Conservation (phyloP, 2,888 invertebrate species). For the Ditula angustiorana region DNA sequence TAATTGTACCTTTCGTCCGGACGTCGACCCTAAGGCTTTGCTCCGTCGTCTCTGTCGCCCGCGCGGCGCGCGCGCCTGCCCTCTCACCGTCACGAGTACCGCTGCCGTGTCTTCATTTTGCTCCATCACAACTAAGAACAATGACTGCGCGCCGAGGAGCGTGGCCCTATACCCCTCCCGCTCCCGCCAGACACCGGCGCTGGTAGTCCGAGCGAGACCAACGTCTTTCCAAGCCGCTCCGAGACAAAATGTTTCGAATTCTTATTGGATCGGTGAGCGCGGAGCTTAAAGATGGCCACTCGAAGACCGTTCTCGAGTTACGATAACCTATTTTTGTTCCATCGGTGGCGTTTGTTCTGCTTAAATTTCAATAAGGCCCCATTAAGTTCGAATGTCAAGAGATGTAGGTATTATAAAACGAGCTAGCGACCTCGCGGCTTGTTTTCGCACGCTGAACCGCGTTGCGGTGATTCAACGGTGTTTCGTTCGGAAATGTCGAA, state of each 20-base stretch:
- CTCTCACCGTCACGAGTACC: constrained; percentile 84
- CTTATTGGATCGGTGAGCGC: constrained; percentile 76
- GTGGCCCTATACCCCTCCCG: constrained; percentile 72
- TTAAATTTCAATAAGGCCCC: constrained; percentile 81
- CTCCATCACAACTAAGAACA: constrained; percentile 84
- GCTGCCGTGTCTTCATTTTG: constrained; percentile 84
- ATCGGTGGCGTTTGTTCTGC: constrained; percentile 75
- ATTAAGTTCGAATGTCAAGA: constrained; percentile 82
- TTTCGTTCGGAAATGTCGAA: constrained; percentile 79
- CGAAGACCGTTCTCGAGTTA: constrained; percentile 79
- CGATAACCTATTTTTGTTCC: constrained; percentile 82
- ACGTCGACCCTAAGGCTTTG: constrained; percentile 83
- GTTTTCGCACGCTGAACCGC: constrained; percentile 64
- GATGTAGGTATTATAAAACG: constrained; percentile 72
- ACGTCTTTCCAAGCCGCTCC: constrained; percentile 53
- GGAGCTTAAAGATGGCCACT: constrained; percentile 81
- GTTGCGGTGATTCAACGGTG: constrained; percentile 66
- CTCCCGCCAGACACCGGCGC: constrained; percentile 54
- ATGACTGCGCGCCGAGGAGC: constrained; percentile 76
- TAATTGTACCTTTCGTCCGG: constrained; percentile 81
- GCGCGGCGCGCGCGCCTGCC: constrained; percentile 58
- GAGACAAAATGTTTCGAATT: constrained; percentile 74
- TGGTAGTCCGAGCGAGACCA: constrained; percentile 63
- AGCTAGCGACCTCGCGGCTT: constrained; percentile 75
- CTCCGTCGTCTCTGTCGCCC: constrained; percentile 65